Evolutionary conservation across 2,888 invertebrate species (phyloP).

Genomic region (Lepetodrilus schrolli): DNA sequence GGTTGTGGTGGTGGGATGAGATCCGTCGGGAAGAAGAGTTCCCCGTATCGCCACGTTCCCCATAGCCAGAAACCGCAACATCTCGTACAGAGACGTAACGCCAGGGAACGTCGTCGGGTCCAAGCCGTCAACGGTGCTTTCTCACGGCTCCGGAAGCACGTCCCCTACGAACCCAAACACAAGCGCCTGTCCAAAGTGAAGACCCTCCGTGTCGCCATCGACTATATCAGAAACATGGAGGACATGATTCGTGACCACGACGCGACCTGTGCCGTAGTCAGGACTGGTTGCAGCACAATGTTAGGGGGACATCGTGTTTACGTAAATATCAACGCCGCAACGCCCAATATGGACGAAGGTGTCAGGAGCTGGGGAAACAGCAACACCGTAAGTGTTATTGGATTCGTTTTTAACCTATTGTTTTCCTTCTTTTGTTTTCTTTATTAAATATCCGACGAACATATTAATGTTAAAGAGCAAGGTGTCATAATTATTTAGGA

Average conservation of each 20-base stretch:
- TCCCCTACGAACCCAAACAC: slow-evolving; percentile 78
- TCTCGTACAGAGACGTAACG: slow-evolving; percentile 80
- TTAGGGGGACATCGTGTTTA: neutral
- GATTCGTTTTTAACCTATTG: too few relatives aligned
- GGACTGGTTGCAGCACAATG: neutral
- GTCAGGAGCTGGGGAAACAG: neutral
- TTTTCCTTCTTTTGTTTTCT: too few relatives aligned
- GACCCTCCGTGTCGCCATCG: slow-evolving; percentile 80
- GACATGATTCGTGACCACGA: slow-evolving; percentile 74
- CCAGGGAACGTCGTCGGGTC: slow-evolving; percentile 80
- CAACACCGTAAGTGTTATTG: neutral
- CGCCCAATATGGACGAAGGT: neutral
- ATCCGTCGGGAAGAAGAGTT: slow-evolving; percentile 39
- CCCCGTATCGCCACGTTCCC: slow-evolving; percentile 70
- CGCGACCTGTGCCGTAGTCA: neutral
- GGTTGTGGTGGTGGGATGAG: neutral
- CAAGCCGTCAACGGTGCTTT: slow-evolving; percentile 82
- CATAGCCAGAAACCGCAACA: slow-evolving; percentile 79
- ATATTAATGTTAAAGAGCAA: too few relatives aligned
- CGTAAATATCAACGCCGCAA: slow-evolving; percentile 4
- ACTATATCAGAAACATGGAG: slow-evolving; percentile 79
- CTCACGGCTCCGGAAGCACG: slow-evolving; percentile 78
- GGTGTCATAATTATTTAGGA: too few relatives aligned
- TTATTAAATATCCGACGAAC: too few relatives aligned
- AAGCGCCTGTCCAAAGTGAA: slow-evolving; percentile 80